Base-by-base conservation (phyloP, 2,113 vertebrate genomes). In the Promerops cafer region DNA sequence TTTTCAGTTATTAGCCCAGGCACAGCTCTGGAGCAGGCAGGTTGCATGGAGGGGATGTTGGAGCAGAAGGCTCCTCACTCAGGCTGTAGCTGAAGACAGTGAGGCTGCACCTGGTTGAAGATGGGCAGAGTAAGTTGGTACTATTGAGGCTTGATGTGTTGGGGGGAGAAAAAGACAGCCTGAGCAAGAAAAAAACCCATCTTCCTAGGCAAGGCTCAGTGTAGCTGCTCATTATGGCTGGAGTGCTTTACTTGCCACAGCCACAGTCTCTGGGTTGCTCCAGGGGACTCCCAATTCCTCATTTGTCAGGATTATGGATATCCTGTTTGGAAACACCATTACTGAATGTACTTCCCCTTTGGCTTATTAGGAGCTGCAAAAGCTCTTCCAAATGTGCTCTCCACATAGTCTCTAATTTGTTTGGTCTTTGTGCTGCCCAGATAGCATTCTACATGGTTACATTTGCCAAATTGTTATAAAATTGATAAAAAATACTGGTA, bases 321-420 rank as follows among this genome's bases (percentile, higher is more conserved):
- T 78, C 52, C 49, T 94, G 28, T 76, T 90, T 82, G 57, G 59
- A 93, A 93, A 60, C 33, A 60, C 44, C 49, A 21, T 78, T 87
- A 64, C 44, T 28, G 59, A 61, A 33, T 0, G 0, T 64, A 15
- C 53, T 52, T 91, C 37, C 66, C 7, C 63, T 87, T 76, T 65
- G 30, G 52, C 42, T 83, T 89, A 63, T 72, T 75, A 87, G 64
- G 63, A 91, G 33, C 40, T 79, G 37, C 42, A 89, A 37, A 83
- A 65, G 11, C n/a, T 76, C 75, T 94, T 93, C 54, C 66, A 85
- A 28, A 88, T 5, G 1, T 77, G 37, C 64, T 93, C 14, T n/a
- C 39, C 22, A 11, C 31, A 13, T 53, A 50, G 65, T 53, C 59
- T 93, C 37, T 53, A 33, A 60, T 35, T 68, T 53, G 8, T 72